Evolutionary conservation across 1,140 invertebrate genomes (phyloP), one percentile per base, ranked within the genome.

Genomic region (Trissolcus basalis): DNA sequence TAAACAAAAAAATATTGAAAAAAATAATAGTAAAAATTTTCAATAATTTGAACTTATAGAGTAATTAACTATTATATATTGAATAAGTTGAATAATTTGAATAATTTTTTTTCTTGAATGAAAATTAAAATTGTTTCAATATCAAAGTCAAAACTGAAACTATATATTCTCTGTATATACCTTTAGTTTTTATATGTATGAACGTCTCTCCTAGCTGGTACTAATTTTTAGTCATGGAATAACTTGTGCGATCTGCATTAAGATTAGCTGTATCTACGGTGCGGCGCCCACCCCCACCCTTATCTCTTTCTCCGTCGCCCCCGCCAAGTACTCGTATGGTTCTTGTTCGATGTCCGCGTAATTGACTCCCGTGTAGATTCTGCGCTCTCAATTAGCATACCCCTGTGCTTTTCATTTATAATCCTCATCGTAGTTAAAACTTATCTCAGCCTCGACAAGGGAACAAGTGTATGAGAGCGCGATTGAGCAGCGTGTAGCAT

Each of bases 321-420:
- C 16, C 36, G 3, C 16, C 36, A 11, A 2, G 13, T 13, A 50
- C 47, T 51, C 27, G 53, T 43, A 39, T 48, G 53, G 44, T 67
- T 45, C 45, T 53, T 70, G 50, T 56, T 74, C 59, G 36, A 68
- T 53, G 47, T 63, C 19, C 58, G 41, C 36, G 41, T 45, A 55
- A 63, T 53, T 53, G 27, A 72, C 75, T 68, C 58, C 61, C 16
- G 69, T 45, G 61, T 78, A 70, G 65, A 70, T 59, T 64, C 19
- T 27, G 19, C 19, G 49, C 53, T 39, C 68, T 69, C 77, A 79
- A 79, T 79, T 79, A 79, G 77, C 77, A 79, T 79, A 79, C 73
- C 77, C 77, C 61, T 64, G 72, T 79, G 73, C 77, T 79, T 79
- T 79, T 79, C 77, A 79, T 79, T 79, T 76, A 73, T 75, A 76